phyloP scores from a whole-genome alignment of 1,140 invertebrate species.

The Euborellia annulipes region DNA sequence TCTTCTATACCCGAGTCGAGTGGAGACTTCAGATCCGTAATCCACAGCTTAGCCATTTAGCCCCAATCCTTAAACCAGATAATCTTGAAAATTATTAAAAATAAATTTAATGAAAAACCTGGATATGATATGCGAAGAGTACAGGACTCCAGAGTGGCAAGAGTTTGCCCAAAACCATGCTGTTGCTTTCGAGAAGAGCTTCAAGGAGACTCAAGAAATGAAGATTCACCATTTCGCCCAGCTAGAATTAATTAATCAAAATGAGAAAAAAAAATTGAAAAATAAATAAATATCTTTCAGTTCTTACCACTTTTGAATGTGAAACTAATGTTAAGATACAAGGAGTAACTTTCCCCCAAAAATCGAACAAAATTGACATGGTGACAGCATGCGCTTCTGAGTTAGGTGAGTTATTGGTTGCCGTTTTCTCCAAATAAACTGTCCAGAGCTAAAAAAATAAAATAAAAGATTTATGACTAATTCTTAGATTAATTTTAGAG shows the following conservation, averaged over 20 bases:
- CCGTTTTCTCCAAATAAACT: constrained; percentile 86
- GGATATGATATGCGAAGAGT: constrained; percentile 70
- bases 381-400: constrained; percentile 53
- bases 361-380: constrained; percentile 82
- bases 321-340: constrained; percentile 84
- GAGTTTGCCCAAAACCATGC: constrained; percentile 73
- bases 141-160: constrained; percentile 82
- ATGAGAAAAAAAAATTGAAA: constrained; percentile 7
- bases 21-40: too few relatives aligned
- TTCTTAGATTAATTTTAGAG: neutral
- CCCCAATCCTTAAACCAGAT: too few relatives aligned
- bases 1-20: too few relatives aligned
- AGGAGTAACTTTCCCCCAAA: constrained; percentile 96
- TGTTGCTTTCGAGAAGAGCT: constrained; percentile 88
- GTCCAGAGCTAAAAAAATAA: constrained; percentile 70
- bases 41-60: too few relatives aligned
- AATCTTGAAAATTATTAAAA: too few relatives aligned
- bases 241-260: constrained; percentile 33
- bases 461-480: neutral
- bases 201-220: constrained; percentile 94
- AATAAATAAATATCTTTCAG: neutral
- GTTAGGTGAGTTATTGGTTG: constrained; percentile 44
- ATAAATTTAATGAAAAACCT: too few relatives aligned
- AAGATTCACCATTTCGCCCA: constrained; percentile 94
- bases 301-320: constrained; percentile 76